Evolutionary conservation across 2,888 invertebrate species (phyloP), one percentile per base, ranked within the genome.

Genomic region (Arrhopalites spinosus): DNA sequence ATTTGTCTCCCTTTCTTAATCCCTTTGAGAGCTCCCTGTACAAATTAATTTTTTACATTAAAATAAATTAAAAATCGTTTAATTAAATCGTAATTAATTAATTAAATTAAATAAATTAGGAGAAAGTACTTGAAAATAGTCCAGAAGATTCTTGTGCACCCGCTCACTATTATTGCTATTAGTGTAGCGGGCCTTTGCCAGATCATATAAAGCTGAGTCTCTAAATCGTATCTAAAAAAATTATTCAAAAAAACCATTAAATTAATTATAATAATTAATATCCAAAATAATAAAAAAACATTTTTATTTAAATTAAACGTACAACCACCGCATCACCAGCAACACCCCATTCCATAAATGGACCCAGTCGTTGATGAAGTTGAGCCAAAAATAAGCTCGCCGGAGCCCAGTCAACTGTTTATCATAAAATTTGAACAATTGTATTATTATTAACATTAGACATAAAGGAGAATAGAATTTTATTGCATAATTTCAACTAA

Each of bases 351-450:
- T 90, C 89, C 77, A 91, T 85, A 87, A 91, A 91, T 17, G 91
- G 91, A 1, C 90, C 88, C 81, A 91, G 86, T 80, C 90, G 88
- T 78, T 90, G 90, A 11, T 89, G 89, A 74, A 91, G 85, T 84
- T 90, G 88, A 56, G 90, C 90, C 90, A 91, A 90, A 83, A 90
- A 89, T 77, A 91, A 86, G 77, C 90, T 90, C 11, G 90, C 90
- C 1, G 91, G 91, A 36, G 91, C 91, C 90, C 91, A 91, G 1
- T 89, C 88, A 56, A 91, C 91, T 91, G 83, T 76, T 78, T 36
- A 11, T 36, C n/a, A 36, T 36, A 36, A 3, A 36, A 36, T n/a
- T n/a, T n/a, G n/a, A n/a, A n/a, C n/a, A n/a, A n/a, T n/a, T n/a
- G n/a, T n/a, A n/a, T n/a, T n/a, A n/a, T n/a, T n/a, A n/a, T n/a